Conservation (phyloP, 2,113 vertebrate genomes). For the Sceloporus tristichus region DNA sequence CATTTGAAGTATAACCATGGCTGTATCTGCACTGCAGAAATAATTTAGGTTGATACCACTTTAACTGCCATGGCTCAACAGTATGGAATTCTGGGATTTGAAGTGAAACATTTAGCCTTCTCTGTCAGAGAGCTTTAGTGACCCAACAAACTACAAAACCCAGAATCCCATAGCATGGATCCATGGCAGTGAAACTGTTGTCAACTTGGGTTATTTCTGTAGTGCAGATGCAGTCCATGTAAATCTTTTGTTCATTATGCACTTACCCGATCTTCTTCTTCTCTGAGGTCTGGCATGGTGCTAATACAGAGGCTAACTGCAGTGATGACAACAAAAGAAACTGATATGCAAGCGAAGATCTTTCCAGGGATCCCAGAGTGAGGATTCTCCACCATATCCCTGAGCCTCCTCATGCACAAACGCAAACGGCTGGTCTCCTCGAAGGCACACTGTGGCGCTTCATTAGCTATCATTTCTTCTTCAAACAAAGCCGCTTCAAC, state of each 20-base stretch:
- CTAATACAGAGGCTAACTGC: conserved; percentile 95
- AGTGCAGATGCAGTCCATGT: background rate
- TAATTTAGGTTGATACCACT: too few relatives aligned
- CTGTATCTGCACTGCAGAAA: too few relatives aligned
- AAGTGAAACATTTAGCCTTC: too few relatives aligned
- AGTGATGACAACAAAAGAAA: conserved; percentile 94
- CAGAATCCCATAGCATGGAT: too few relatives aligned
- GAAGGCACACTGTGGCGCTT: conserved; percentile 64
- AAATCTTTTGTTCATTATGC: background rate
- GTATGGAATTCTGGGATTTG: too few relatives aligned
- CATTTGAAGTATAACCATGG: too few relatives aligned
- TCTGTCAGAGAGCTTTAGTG: too few relatives aligned
- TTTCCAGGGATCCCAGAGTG: conserved; percentile 93
- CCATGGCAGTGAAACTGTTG: too few relatives aligned
- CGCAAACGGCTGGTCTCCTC: conserved; percentile 69
- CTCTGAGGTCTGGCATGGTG: conserved; percentile 96
- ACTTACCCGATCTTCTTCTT: conserved; percentile 95
- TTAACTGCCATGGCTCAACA: too few relatives aligned
- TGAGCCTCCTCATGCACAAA: conserved; percentile 85
- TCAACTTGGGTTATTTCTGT: too few relatives aligned
- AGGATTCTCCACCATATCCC: conserved; percentile 95
- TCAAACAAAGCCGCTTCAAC: conserved; percentile 84
- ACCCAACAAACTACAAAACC: too few relatives aligned
- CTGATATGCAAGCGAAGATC: conserved; percentile 93
- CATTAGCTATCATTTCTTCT: conserved; percentile 72